Evolutionary conservation across 2,797 vertebrate genomes (phyloP).

Genomic region (Syngnathus acus): DNA sequence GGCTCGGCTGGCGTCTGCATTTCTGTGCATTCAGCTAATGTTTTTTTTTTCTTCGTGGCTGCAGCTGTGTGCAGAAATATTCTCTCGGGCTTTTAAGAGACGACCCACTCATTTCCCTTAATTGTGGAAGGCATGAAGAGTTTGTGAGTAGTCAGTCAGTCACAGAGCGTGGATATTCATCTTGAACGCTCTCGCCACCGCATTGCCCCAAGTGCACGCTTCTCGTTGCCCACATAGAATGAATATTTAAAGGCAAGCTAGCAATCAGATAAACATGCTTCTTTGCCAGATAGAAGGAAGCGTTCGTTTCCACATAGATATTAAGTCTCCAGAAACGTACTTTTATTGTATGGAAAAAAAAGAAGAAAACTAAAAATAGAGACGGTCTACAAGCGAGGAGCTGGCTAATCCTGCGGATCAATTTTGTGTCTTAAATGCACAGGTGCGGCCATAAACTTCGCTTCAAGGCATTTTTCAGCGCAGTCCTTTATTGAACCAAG

Average conservation of each 20-base stretch:
- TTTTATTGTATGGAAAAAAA: slow-evolving; percentile 19
- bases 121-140: not conserved
- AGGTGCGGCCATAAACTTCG: slow-evolving; percentile 5
- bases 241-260: slow-evolving; percentile 21
- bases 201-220: slow-evolving; percentile 27
- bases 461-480: not conserved
- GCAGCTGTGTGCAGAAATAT: not conserved
- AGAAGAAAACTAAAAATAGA: slow-evolving; percentile 43
- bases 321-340: slow-evolving; percentile 27
- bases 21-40: not conserved
- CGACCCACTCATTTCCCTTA: not conserved
- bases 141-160: not conserved
- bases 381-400: slow-evolving; percentile 13
- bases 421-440: slow-evolving; percentile 26
- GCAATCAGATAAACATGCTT: slow-evolving; percentile 23
- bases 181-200: not conserved
- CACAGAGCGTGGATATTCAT: not conserved
- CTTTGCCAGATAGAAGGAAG: slow-evolving; percentile 18
- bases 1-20: not conserved
- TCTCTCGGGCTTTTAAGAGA: not conserved
- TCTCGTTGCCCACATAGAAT: slow-evolving; percentile 18
- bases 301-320: slow-evolving; percentile 15
- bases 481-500: slow-evolving; percentile 1
- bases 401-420: slow-evolving; percentile 22
- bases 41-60: not conserved